phyloP scores from a whole-genome alignment of 2,113 vertebrate genomes.

The Anguilla japonica region DNA sequence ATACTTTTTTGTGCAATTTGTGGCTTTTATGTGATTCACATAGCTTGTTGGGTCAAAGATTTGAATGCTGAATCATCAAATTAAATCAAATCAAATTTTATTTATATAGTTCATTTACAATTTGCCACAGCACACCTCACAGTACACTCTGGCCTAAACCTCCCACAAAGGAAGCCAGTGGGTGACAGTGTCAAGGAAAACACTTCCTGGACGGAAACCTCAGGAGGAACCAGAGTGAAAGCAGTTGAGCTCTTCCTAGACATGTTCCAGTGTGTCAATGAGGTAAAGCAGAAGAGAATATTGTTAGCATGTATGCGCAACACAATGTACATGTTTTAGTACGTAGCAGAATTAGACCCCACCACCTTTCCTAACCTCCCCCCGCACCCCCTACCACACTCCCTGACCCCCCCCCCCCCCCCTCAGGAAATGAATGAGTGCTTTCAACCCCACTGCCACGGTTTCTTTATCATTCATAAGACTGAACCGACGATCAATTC shows the following conservation, averaged over 20 bases:
- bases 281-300: background rate
- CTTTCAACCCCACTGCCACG: slow-evolving; percentile 70
- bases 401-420: too few species aligned
- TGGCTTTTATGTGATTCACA: background rate
- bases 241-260: too few species aligned
- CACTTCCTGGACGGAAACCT: too few species aligned
- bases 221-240: too few species aligned
- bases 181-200: too few species aligned
- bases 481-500: slow-evolving; percentile 98
- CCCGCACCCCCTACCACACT: too few species aligned
- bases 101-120: background rate
- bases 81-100: background rate
- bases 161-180: too few species aligned
- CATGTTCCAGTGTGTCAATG: background rate
- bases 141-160: too few species aligned
- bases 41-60: background rate
- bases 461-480: slow-evolving; percentile 92
- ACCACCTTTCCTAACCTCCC: background rate
- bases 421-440: slow-evolving; percentile 42
- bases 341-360: background rate
- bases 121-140: background rate
- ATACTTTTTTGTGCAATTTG: background rate
- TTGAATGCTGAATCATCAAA: background rate
- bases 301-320: background rate
- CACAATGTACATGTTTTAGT: background rate